Base-by-base conservation (phyloP, 1,140 invertebrate species). In the Euura saliciscinereae region DNA sequence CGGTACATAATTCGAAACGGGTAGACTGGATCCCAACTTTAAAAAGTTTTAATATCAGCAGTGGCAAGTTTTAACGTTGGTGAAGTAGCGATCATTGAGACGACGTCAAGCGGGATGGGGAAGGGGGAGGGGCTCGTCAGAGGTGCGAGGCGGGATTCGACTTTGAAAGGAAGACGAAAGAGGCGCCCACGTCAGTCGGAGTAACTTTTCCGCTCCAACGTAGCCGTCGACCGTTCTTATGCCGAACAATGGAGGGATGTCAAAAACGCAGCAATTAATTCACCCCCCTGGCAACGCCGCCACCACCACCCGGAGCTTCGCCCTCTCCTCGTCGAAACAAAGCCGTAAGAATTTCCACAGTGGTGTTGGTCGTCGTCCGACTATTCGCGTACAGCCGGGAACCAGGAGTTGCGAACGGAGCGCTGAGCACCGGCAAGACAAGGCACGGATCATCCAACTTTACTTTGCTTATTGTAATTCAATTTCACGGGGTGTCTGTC, bases 251-350 rank as follows among this genome's bases (percentile, higher is more conserved):
- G 81, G 84, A 86, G 83, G 80, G 79, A 84, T 84, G 84, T 86
- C 84, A 86, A 86, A 84, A 86, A 86, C 78, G 81, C 77, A 81
- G 82, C 84, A 87, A 87, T 87, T 87, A 87, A 87, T 85, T 85
- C 81, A 82, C 77, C 78, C 74, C 78, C 77, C 71, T 74, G 75
- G 77, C 46, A n/a, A 51, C 11, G 46, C 46, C 7, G n/a, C 28
- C 28, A 28, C 28, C 28, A 28, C 1, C 7, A n/a, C 7, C 46
- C 46, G n/a, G 46, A 51, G n/a, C 46, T 7, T 51, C 46, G 46
- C 46, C 46, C 46, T 28, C 28, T 28, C 28, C 28, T n/a, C 46
- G 46, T 7, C 7, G 46, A 51, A 51, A 51, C 46, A 51, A 51
- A 51, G 46, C 46, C 11, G 46, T 51, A 51, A 51, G 46, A 51